Evolutionary conservation across 2,888 invertebrate genomes (phyloP).

Genomic region (Colostygia pectinataria): DNA sequence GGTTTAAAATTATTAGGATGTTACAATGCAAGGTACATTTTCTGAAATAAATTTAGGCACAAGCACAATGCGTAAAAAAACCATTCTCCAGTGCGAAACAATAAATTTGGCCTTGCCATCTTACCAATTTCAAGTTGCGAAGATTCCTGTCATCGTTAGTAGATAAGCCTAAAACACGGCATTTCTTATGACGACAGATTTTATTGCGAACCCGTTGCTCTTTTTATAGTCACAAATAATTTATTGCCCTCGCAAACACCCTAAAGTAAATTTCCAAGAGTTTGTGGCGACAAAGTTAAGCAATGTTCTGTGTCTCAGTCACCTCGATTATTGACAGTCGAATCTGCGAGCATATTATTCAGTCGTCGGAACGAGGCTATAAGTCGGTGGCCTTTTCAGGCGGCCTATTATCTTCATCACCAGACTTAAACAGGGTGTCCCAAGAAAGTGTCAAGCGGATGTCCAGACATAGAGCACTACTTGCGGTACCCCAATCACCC

Average conservation of each 20-base stretch:
- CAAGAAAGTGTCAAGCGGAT: too few relatives aligned
- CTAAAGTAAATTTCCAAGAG: constrained; percentile 27
- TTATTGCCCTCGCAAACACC: constrained; percentile 53
- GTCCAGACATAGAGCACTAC: too few relatives aligned
- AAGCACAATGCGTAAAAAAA: constrained; percentile 35
- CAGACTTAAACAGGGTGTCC: too few relatives aligned
- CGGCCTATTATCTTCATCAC: too few relatives aligned
- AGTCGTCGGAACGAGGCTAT: too few relatives aligned
- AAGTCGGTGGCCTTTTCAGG: too few relatives aligned
- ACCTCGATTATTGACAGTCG: too few relatives aligned
- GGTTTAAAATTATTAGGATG: background rate
- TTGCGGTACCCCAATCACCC: too few relatives aligned
- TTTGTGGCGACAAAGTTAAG: constrained; percentile 17
- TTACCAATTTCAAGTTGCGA: constrained; percentile 48
- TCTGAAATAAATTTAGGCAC: constrained; percentile 3
- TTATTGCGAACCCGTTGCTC: constrained; percentile 64
- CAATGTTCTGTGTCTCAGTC: too few relatives aligned
- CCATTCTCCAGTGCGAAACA: constrained; percentile 8
- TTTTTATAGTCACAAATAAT: constrained; percentile 66
- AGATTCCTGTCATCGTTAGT: constrained; percentile 56
- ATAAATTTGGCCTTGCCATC: constrained; percentile 44
- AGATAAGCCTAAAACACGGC: constrained; percentile 64
- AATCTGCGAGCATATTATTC: too few relatives aligned
- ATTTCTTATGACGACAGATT: constrained; percentile 68
- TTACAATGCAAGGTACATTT: too few relatives aligned